Conservation (phyloP, 2,113 vertebrate genomes). For the Alethe diademata region DNA sequence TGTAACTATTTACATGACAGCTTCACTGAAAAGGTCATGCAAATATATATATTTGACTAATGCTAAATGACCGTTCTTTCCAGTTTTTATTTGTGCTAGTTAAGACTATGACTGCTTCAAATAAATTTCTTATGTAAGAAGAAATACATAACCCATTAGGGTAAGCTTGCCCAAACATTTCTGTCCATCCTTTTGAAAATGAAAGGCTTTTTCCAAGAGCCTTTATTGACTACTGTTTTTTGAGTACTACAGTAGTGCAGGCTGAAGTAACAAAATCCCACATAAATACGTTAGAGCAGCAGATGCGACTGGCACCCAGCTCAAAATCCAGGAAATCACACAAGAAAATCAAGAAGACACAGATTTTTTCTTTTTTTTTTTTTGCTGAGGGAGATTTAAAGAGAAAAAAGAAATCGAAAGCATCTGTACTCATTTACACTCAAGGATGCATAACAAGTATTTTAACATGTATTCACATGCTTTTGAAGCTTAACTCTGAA, state of each 20-base stretch:
- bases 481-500: not conserved
- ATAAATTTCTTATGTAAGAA: not conserved
- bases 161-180: not conserved
- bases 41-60: not conserved
- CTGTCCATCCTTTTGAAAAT: not conserved
- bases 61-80: not conserved
- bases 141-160: not conserved
- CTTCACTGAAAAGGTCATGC: not conserved
- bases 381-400: too few species aligned
- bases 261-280: not conserved
- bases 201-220: not conserved
- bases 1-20: not conserved
- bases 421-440: not conserved
- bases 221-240: not conserved
- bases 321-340: not conserved
- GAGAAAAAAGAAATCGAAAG: not conserved
- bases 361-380: not conserved
- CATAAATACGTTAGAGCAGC: not conserved
- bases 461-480: fast-evolving
- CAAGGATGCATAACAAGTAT: not conserved
- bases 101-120: not conserved
- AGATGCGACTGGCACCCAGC: fast-evolving
- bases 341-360: not conserved
- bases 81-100: not conserved
- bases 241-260: fast-evolving